Evolutionary conservation across 2,113 vertebrate species (phyloP), one percentile per base, ranked within the genome.

Genomic region (Corythornis cristatus): DNA sequence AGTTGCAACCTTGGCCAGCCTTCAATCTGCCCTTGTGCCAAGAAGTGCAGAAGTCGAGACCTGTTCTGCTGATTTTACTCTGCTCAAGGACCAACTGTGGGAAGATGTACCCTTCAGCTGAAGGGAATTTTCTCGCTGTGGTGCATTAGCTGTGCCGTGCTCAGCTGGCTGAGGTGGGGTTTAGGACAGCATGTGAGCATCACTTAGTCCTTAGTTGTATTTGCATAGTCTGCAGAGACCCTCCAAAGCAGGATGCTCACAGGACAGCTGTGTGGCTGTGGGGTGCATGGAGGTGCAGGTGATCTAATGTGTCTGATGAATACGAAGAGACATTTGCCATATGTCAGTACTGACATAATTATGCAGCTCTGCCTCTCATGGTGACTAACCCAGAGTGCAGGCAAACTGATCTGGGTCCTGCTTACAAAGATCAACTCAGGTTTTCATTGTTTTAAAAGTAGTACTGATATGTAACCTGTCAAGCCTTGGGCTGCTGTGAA

Each of bases 101-200:
- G 74, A 83, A 61, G 67, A 72, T 25, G 45, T 29, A 21, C 61
- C 76, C 80, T 58, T 51, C 46, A 86, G 58, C 40, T 78, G 86
- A 78, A 67, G 48, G 70, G 43, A 35, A 1, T 60, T 81, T 86
- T 86, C 57, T 43, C 71, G 46, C 61, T 78, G 76, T 7, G 5
- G 8, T 22, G 8, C 8, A 2, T 65, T 58, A 48, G 35, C 25
- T 17, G 8, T 25, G 26, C 46, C 51, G 2, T 11, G 43, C 51
- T 77, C 64, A 68, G 58, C 35, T 80, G 68, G 57, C n/a, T 0
- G 0, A 68, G 53, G n/a, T 23, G 71, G 12, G 21, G 8, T 29
- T 76, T 6, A 17, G 53, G 68, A 15, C 18, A 62, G 28, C 1
- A 0, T 1, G 0, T 25, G 31, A 43, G 6, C 45, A 35, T 25